Evolutionary conservation across 2,797 vertebrate species (phyloP).

Genomic region (Intellagama lesueurii): DNA sequence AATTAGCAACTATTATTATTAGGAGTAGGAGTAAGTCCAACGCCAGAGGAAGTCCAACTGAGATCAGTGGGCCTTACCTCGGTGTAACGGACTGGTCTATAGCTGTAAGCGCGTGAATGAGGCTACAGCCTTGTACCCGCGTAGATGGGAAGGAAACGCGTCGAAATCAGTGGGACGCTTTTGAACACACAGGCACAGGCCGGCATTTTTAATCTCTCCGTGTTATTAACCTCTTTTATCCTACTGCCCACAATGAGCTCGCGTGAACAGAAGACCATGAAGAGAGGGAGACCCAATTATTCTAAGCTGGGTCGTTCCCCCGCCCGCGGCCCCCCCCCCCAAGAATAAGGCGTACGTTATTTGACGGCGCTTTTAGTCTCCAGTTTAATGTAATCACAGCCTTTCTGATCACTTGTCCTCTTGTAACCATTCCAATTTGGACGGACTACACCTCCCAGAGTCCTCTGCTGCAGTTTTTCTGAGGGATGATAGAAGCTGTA

Average conservation of each 20-base stretch:
- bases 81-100: too few species aligned
- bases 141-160: background rate
- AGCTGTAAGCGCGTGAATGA: background rate
- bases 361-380: too few species aligned
- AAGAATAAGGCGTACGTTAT: background rate
- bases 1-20: too few species aligned
- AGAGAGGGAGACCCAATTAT: background rate
- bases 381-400: too few species aligned
- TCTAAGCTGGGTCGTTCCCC: background rate
- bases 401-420: too few species aligned
- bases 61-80: background rate
- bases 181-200: background rate
- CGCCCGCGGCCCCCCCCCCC: background rate
- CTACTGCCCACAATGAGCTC: too few species aligned
- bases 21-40: background rate
- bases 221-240: too few species aligned
- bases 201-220: too few species aligned
- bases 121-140: background rate
- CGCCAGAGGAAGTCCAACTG: too few species aligned
- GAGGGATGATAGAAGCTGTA: too few species aligned
- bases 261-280: background rate
- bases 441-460: background rate
- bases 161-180: background rate
- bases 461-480: background rate
- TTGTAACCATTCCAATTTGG: too few species aligned